Evolutionary conservation across 2,113 vertebrate genomes (phyloP).

Genomic region (Melanotaenia duboulayi): DNA sequence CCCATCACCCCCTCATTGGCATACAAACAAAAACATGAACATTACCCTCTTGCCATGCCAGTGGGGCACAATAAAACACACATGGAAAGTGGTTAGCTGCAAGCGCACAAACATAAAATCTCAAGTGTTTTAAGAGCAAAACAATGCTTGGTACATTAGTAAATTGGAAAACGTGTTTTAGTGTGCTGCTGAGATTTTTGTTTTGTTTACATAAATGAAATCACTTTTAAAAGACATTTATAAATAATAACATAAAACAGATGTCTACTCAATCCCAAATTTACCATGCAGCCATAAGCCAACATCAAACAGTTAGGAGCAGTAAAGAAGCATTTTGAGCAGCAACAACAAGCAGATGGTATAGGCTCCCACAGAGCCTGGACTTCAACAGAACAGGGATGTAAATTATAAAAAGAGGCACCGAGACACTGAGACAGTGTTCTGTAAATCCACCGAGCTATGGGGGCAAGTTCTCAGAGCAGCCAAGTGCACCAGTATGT

Average conservation of each 20-base stretch:
- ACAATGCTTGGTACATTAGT: background rate
- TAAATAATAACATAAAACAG: background rate
- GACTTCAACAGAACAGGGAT: background rate
- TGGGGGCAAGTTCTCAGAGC: background rate
- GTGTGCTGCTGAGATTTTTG: conserved; percentile 20
- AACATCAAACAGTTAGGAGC: background rate
- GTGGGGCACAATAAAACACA: conserved; percentile 64
- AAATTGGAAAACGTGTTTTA: background rate
- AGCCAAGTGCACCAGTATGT: background rate
- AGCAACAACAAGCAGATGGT: background rate
- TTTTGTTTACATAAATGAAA: conserved; percentile 9
- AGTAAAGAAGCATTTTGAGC: background rate
- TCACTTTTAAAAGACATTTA: conserved; percentile 15
- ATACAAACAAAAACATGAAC: conserved; percentile 64
- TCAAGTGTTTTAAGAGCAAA: conserved; percentile 31
- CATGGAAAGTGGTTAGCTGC: conserved; percentile 47
- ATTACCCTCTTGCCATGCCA: conserved; percentile 37
- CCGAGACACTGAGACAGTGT: background rate
- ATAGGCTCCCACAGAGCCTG: background rate
- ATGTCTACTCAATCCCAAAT: background rate
- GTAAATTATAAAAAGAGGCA: background rate
- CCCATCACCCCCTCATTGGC: conserved; percentile 50
- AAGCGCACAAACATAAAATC: conserved; percentile 31
- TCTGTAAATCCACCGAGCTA: background rate
- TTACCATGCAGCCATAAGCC: background rate